Percentiles rank a stretch among this genome's conserved stretches.
Evolutionary conservation across 2,888 invertebrate genomes (phyloP).

Genomic region (Hypselothyrea guttata): DNA sequence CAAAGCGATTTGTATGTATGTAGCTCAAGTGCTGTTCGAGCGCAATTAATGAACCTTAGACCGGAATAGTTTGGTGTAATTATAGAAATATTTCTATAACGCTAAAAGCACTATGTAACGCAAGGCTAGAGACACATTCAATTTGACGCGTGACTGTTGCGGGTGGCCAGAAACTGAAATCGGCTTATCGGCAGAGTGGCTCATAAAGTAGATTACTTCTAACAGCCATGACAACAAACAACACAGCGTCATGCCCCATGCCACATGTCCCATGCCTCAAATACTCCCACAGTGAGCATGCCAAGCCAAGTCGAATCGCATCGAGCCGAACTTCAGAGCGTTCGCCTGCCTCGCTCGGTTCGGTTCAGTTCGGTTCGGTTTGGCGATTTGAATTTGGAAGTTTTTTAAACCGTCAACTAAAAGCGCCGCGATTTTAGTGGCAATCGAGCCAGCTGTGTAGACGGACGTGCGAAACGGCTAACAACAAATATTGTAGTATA

Average conservation of each 20-base stretch:
- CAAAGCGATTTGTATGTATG: constrained; percentile 20
- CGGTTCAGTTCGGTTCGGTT: too few species aligned
- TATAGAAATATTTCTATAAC: not conserved
- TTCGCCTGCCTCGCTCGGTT: too few species aligned
- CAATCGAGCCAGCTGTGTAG: constrained; percentile 77
- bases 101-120: too few species aligned
- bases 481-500: too few species aligned
- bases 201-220: constrained; percentile 68
- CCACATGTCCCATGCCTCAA: constrained; percentile 6
- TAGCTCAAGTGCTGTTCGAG: constrained; percentile 36
- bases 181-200: constrained; percentile 52
- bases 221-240: constrained; percentile 53
- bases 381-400: constrained; percentile 58
- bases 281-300: not conserved
- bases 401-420: constrained; percentile 79
- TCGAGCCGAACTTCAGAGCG: constrained; percentile 12
- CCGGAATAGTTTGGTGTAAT: constrained; percentile 23
- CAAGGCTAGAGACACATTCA: constrained; percentile 2
- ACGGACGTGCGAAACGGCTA: constrained; percentile 67
- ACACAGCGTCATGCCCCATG: constrained; percentile 29
- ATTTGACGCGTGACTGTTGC: constrained; percentile 65
- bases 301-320: constrained; percentile 19
- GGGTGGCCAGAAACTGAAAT: constrained; percentile 62
- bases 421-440: constrained; percentile 78
- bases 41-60: constrained; percentile 13